Conservation (phyloP, 2,888 invertebrate genomes). For the Hirtodrosophila duncani region DNA sequence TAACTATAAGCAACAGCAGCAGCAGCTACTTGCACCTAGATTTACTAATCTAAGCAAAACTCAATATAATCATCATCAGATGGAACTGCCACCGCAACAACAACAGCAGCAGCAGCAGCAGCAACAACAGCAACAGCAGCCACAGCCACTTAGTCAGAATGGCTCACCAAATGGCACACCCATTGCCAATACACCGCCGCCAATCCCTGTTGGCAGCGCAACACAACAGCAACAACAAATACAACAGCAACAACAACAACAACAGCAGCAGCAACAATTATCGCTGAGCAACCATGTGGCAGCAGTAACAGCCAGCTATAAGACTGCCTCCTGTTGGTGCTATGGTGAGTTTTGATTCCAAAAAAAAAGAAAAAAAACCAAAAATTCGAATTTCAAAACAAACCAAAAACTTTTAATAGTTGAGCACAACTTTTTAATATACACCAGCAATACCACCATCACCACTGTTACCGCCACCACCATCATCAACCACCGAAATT, state of each 20-base stretch:
- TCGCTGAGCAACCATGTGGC: constrained; percentile 28
- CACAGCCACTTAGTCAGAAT: constrained; percentile 45
- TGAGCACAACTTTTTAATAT: constrained; percentile 63
- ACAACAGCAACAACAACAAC: constrained; percentile 37
- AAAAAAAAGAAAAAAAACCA: constrained; percentile 52
- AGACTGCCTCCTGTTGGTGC: constrained; percentile 78
- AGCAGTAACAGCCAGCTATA: constrained; percentile 47
- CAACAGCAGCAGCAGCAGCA: constrained; percentile 26
- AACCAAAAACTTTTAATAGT: constrained; percentile 50
- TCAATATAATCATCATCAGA: constrained; percentile 52
- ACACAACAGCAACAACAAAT: constrained; percentile 39
- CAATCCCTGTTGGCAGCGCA: constrained; percentile 17
- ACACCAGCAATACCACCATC: constrained; percentile 48
- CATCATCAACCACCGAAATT: constrained; percentile 24
- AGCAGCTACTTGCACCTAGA: constrained; percentile 32
- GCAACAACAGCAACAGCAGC: constrained; percentile 22
- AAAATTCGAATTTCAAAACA: no score
- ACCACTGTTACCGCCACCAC: constrained; percentile 20
- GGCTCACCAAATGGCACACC: constrained; percentile 45
- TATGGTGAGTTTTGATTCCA: constrained; percentile 77
- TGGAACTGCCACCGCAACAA: constrained; percentile 39
- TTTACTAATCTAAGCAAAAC: constrained; percentile 53
- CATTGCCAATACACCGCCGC: constrained; percentile 42
- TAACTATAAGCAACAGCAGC: constrained; percentile 57
- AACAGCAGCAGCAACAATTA: constrained; percentile 24